Conservation (phyloP, 2,797 vertebrate species). For the Sphaeramia orbicularis region DNA sequence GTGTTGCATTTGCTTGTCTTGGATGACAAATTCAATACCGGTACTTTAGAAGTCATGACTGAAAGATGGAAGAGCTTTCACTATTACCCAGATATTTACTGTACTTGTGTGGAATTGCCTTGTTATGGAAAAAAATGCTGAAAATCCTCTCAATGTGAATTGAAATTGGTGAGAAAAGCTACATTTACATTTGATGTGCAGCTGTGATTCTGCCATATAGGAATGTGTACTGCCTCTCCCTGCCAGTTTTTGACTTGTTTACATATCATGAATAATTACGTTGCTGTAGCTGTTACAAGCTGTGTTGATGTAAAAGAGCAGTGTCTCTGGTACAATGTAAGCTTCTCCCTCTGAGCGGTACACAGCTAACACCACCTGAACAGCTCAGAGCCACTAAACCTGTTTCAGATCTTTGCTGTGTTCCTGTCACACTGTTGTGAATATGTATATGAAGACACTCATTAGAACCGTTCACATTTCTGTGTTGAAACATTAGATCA, state of each 20-base stretch:
- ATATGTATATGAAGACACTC: background rate
- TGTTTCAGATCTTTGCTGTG: constrained; percentile 8
- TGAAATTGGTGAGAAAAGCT: constrained; percentile 15
- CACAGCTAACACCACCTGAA: background rate
- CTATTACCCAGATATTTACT: background rate
- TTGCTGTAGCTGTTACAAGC: constrained; percentile 48
- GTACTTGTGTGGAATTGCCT: background rate
- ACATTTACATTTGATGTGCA: constrained; percentile 3
- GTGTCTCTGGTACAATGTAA: constrained; percentile 13
- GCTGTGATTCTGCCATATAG: constrained; percentile 33
- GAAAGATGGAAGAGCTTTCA: background rate
- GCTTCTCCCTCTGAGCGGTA: constrained; percentile 11
- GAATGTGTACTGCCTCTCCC: constrained; percentile 39
- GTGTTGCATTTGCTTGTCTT: constrained; percentile 15
- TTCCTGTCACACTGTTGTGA: constrained; percentile 11
- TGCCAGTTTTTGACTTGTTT: constrained; percentile 53
- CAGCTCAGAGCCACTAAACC: constrained; percentile 3
- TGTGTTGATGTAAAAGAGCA: constrained; percentile 23
- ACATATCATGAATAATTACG: constrained; percentile 51
- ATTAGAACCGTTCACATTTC: constrained; percentile 4
- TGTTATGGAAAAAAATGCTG: background rate
- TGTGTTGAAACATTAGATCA: constrained; percentile 5
- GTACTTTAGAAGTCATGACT: constrained; percentile 4
- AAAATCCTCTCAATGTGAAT: constrained; percentile 42
- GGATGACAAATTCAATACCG: constrained; percentile 2